These are phyloP conservation scores for Procambarus virginalis DNA, from an alignment of 1,140 invertebrate genomes.

Conservation along the genomic window DNA sequence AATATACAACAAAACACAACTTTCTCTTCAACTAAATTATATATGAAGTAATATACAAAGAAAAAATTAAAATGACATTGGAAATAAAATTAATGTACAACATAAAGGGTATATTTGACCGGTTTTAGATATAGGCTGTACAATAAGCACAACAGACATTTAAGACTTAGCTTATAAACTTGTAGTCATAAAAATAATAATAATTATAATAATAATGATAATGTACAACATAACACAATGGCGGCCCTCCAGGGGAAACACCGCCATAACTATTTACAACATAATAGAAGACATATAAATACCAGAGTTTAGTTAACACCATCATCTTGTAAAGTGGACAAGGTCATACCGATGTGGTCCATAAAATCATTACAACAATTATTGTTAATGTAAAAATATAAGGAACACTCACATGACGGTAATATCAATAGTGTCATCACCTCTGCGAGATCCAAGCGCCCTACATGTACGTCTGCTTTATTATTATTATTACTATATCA, in stretches of 20 bases:
- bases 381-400: constrained; percentile 69
- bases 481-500: constrained; percentile 68
- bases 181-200: constrained; percentile 66
- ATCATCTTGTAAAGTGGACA: constrained; percentile 61
- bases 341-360: constrained; percentile 59
- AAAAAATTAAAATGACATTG: constrained; percentile 41
- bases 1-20: constrained; percentile 69
- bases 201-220: constrained; percentile 67
- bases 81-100: constrained; percentile 65
- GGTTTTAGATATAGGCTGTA: constrained; percentile 55
- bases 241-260: neutral
- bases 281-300: constrained; percentile 62
- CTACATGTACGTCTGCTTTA: constrained; percentile 49
- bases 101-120: constrained; percentile 56
- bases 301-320: constrained; percentile 60
- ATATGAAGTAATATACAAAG: constrained; percentile 64
- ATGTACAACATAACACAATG: constrained; percentile 67
- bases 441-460: constrained; percentile 57
- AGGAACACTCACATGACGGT: constrained; percentile 64
- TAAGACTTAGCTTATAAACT: constrained; percentile 64
- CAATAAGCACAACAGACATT: constrained; percentile 66
- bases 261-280: constrained; percentile 56
- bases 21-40: constrained; percentile 67
- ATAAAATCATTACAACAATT: constrained; percentile 69
- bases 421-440: constrained; percentile 58